Base-by-base conservation (phyloP, 2,113 vertebrate genomes). In the Amblyopsis rosae region DNA sequence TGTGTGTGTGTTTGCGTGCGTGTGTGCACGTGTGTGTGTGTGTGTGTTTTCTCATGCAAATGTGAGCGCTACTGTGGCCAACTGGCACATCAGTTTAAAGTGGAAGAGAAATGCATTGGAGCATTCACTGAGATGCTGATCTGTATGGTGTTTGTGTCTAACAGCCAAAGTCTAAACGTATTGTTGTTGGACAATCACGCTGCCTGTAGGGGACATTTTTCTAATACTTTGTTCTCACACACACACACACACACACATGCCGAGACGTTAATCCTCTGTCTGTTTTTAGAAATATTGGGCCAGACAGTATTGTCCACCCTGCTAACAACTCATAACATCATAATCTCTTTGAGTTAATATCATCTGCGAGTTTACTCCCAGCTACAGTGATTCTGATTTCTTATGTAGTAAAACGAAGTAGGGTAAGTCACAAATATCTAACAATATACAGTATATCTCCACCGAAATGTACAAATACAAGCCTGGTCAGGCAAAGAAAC, bases 171-270 rank as follows among this genome's bases (percentile, higher is more conserved):
- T 51, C 50, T 53, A 60, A 67, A 50, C 53, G 16, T 62, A 63
- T 47, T 70, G 51, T 76, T 86, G 67, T 69, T 70, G 41, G 54
- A 71, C 17, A 65, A 33, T 62, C n/a, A 10, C 55, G 82, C 41
- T 54, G 19, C 59, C 70, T 57, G 62, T 65, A 61, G 66, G 66
- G 32, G 73, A 54, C 50, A 54, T 26, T 26, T 26, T 26, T 26
- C 26, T 26, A 26, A 26, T 26, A 26, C 26, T 26, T 26, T 26
- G 26, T 26, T 26, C 26, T 26, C 26, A 26, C 19, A 19, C 19
- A 19, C 19, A 19, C 19, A 19, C 26, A 26, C 19, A 19, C 19
- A 19, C 19, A 19, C 19, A 19, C 26, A 26, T 26, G 26, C 26
- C 26, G 26, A 26, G 26, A 26, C n/a, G 51, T n/a, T 54, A n/a